These are phyloP conservation scores for Pteronotus mesoamericanus DNA, from an alignment of 2,797 vertebrate species.

Conservation along the genomic window DNA sequence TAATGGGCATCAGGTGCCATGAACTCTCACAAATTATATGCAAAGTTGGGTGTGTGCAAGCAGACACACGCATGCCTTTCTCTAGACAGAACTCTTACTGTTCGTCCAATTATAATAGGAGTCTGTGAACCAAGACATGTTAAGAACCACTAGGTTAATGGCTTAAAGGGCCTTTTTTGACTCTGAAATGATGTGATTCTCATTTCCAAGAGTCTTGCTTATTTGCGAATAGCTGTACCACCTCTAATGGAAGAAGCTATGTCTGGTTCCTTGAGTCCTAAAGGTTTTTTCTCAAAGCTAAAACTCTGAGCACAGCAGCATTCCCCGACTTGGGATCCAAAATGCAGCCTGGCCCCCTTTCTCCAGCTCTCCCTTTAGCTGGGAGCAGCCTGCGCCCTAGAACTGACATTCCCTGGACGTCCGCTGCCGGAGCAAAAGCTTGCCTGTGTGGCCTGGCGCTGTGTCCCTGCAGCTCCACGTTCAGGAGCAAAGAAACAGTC, in stretches of 20 bases:
- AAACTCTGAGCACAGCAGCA: neutral
- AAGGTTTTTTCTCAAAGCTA: neutral
- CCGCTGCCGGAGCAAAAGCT: neutral
- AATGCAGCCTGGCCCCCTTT: neutral
- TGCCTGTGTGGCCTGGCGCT: neutral
- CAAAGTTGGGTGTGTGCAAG: neutral
- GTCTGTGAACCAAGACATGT: neutral
- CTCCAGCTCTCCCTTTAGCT: neutral
- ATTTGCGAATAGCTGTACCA: neutral
- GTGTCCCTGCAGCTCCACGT: neutral
- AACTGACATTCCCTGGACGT: neutral
- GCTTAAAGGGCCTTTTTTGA: neutral
- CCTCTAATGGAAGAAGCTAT: neutral
- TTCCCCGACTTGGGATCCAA: neutral
- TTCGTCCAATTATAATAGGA: neutral
- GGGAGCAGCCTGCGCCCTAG: neutral
- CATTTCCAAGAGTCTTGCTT: constrained; percentile 22
- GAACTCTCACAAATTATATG: neutral
- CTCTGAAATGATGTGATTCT: constrained; percentile 3
- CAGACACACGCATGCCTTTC: neutral
- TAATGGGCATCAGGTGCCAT: neutral
- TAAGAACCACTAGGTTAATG: neutral
- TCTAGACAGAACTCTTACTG: neutral
- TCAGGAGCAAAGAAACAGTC: neutral
- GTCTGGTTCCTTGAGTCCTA: neutral